phyloP scores from a whole-genome alignment of 1,140 invertebrate genomes.

The Panagrolaimus sp. region DNA sequence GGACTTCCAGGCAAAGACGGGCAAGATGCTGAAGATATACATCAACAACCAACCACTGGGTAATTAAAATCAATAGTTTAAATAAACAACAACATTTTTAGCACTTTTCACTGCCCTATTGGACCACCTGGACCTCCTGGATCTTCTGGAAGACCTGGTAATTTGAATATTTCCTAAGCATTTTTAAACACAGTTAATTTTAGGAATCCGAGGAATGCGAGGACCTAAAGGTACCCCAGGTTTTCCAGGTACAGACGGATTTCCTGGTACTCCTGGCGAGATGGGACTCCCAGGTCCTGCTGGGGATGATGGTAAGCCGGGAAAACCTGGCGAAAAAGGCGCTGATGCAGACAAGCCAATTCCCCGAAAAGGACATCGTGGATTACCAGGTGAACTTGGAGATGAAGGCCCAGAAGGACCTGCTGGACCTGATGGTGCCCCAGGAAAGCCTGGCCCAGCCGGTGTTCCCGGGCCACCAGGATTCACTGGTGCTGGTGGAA shows the following conservation, averaged over 20 bases:
- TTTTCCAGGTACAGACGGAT: slow-evolving; percentile 38
- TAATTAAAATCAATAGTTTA: no score
- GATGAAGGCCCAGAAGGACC: not conserved
- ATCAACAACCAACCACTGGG: slow-evolving; percentile 2
- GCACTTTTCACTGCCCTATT: slow-evolving; percentile 8
- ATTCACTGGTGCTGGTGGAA: slow-evolving; percentile 26
- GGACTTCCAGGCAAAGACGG: slow-evolving; percentile 23
- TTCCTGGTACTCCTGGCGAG: slow-evolving; percentile 22
- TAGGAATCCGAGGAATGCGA: slow-evolving; percentile 37
- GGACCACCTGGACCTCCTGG: slow-evolving; percentile 9
- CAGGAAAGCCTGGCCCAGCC: slow-evolving; percentile 4
- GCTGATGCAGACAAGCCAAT: slow-evolving; percentile 17
- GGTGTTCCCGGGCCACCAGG: slow-evolving; percentile 25
- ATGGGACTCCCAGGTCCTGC: slow-evolving; percentile 7
- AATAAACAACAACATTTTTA: no score
- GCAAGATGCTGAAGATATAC: slow-evolving; percentile 9
- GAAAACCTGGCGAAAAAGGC: slow-evolving; percentile 19
- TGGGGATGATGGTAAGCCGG: slow-evolving; percentile 13
- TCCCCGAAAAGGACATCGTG: slow-evolving; percentile 20
- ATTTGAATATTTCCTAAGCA: no score
- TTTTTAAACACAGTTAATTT: no score
- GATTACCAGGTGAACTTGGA: slow-evolving; percentile 15
- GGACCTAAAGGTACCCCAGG: slow-evolving; percentile 37
- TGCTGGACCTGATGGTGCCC: not conserved
- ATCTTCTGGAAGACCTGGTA: slow-evolving; percentile 32